phyloP scores from a whole-genome alignment of 2,888 invertebrate genomes.

The Halictus quadricinctus region DNA sequence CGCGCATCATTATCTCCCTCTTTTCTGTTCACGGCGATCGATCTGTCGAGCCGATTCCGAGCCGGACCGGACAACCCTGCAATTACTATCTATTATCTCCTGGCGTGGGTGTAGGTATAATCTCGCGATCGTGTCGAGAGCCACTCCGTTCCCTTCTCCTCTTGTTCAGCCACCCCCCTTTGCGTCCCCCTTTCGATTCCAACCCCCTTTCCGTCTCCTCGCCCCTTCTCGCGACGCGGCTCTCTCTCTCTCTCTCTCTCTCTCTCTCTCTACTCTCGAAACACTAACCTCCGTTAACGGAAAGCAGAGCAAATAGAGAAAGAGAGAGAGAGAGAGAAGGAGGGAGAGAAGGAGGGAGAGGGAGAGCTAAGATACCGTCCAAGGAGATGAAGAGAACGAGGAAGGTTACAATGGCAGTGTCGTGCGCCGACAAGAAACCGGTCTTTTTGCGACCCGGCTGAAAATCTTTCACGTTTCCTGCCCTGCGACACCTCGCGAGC shows the following conservation, averaged over 20 bases:
- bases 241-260: neutral
- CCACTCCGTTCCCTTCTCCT: slow-evolving; percentile 51
- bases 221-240: neutral
- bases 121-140: slow-evolving; percentile 79
- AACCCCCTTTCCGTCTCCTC: neutral
- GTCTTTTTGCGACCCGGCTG: slow-evolving; percentile 35
- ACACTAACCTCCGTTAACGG: slow-evolving; percentile 47
- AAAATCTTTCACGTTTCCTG: slow-evolving; percentile 22
- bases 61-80: slow-evolving; percentile 73
- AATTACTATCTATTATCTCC: slow-evolving; percentile 79
- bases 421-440: slow-evolving; percentile 49
- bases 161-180: slow-evolving; percentile 11
- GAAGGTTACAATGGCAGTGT: slow-evolving; percentile 46
- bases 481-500: slow-evolving; percentile 9
- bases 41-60: slow-evolving; percentile 78
- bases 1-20: slow-evolving; percentile 78
- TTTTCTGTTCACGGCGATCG: slow-evolving; percentile 72
- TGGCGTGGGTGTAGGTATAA: slow-evolving; percentile 79
- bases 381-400: slow-evolving; percentile 46
- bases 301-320: slow-evolving; percentile 54
- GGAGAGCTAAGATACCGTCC: slow-evolving; percentile 35
- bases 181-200: neutral
- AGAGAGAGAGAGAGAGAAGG: slow-evolving; percentile 10
- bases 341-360: slow-evolving; percentile 9
- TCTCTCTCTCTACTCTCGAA: slow-evolving; percentile 15